phyloP scores from a whole-genome alignment of 2,113 vertebrate genomes.

The Oplegnathus fasciatus region DNA sequence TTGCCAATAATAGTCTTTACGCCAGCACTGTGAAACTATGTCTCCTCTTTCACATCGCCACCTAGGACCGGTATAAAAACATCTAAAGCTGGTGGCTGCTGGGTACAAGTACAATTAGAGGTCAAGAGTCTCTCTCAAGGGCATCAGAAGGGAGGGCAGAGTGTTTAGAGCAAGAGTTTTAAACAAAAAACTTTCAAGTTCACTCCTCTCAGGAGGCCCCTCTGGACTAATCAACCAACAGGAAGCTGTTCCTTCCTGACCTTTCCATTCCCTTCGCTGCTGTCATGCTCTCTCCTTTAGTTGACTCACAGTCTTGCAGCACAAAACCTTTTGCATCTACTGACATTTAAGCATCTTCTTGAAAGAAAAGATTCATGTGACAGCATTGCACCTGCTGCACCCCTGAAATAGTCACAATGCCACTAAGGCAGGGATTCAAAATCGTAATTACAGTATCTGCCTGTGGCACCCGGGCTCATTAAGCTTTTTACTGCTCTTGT shows the following conservation, averaged over 20 bases:
- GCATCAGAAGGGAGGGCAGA: neutral
- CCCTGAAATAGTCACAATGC: constrained; percentile 23
- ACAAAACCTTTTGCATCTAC: constrained; percentile 1
- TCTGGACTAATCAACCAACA: neutral
- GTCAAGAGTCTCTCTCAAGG: neutral
- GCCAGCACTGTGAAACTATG: neutral
- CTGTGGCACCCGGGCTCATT: constrained; percentile 26
- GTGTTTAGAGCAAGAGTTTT: neutral
- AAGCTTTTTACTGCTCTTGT: constrained; percentile 20
- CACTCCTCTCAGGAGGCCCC: neutral
- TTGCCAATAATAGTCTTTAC: no score
- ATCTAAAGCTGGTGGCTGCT: neutral
- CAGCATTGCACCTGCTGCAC: constrained; percentile 24
- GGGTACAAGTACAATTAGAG: no score
- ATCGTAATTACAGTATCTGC: constrained; percentile 51
- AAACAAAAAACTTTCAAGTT: neutral
- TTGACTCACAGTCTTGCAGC: neutral
- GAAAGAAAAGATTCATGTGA: constrained; percentile 37
- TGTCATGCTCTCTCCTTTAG: neutral
- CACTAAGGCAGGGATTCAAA: constrained; percentile 24
- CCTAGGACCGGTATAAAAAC: neutral
- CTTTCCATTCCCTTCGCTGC: constrained; percentile 24
- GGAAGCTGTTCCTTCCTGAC: constrained; percentile 27
- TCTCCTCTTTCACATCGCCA: neutral
- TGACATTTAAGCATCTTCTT: constrained; percentile 45